These are phyloP conservation scores for Teleopsis dalmanni DNA, from an alignment of 1,140 invertebrate genomes.

Conservation along the genomic window DNA sequence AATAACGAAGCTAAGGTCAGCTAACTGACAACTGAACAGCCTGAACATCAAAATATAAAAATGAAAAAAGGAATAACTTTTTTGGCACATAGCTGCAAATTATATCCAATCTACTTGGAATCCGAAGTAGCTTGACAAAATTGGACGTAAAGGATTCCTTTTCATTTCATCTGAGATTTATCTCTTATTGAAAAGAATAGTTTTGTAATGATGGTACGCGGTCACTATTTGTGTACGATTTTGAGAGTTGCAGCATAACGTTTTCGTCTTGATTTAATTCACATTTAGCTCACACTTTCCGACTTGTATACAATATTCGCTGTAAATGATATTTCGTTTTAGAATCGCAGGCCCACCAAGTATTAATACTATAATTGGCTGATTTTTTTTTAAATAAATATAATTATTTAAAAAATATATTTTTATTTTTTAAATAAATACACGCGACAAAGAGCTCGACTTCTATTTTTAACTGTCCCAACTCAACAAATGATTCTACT, in stretches of 20 bases:
- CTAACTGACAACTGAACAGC: no score
- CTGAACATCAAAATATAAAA: no score
- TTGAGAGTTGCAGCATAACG: neutral
- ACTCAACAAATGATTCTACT: no score
- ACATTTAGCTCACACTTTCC: neutral
- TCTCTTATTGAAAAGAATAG: constrained; percentile 24
- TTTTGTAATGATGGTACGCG: constrained; percentile 9
- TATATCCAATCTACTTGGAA: constrained; percentile 7
- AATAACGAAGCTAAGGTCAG: no score
- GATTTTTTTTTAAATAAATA: no score
- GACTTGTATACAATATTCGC: constrained; percentile 19
- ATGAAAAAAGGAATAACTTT: no score
- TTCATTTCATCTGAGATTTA: constrained; percentile 23
- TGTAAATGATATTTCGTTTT: constrained; percentile 29
- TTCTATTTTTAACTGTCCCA: no score
- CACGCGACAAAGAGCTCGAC: no score
- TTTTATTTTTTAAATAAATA: no score
- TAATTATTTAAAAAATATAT: no score
- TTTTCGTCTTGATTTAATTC: neutral
- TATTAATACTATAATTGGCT: constrained; percentile 46
- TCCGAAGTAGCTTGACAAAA: constrained; percentile 2
- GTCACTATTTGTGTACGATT: neutral
- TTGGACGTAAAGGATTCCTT: no score
- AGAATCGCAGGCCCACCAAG: constrained; percentile 19
- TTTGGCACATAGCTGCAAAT: constrained; percentile 25